These are phyloP conservation scores for Peromyscus polionotus DNA, from an alignment of 2,113 vertebrate species.

Conservation along the genomic window DNA sequence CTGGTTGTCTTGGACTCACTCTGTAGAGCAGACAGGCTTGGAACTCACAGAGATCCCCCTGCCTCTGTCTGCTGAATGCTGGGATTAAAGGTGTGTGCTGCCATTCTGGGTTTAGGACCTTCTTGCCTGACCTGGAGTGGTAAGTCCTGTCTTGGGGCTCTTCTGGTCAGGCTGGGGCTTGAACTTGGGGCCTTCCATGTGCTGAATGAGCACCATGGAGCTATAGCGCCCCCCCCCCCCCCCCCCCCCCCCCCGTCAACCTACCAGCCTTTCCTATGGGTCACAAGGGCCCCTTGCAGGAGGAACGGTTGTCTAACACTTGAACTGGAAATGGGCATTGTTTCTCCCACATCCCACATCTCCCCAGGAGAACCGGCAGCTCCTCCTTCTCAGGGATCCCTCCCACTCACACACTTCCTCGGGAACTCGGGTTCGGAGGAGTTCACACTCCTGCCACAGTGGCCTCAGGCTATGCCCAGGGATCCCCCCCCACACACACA, in stretches of 20 bases:
- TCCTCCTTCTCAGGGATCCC: neutral
- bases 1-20: neutral
- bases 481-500: neutral
- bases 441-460: neutral
- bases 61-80: neutral
- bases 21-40: neutral
- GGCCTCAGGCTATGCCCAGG: neutral
- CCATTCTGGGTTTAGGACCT: too few species aligned
- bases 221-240: too few species aligned
- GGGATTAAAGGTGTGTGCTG: neutral
- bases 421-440: neutral
- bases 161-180: neutral
- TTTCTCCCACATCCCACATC: neutral
- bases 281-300: neutral
- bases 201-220: neutral
- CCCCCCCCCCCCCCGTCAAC: too few species aligned
- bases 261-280: neutral
- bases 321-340: neutral
- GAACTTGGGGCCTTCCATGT: neutral
- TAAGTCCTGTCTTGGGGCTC: neutral
- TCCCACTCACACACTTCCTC: neutral
- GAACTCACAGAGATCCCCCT: neutral
- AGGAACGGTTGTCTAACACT: too few species aligned
- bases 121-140: neutral
- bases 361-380: neutral